Percentiles rank a stretch among this genome's conserved stretches.
phyloP scores from a whole-genome alignment of 2,797 vertebrate species.

The Pangasius djambal region DNA sequence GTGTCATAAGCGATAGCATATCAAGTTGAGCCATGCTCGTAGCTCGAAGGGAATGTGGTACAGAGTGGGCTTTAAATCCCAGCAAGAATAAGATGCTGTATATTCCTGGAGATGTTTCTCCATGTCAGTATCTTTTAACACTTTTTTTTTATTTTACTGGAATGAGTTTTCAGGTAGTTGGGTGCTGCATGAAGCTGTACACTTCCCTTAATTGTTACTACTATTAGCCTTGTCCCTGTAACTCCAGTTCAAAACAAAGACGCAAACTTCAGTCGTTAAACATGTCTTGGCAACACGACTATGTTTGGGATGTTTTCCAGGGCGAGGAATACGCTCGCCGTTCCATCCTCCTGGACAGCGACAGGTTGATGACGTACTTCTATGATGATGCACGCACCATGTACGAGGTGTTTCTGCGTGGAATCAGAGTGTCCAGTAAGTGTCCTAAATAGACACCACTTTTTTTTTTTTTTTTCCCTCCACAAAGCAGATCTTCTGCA shows the following conservation, averaged over 20 bases:
- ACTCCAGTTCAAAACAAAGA: not conserved
- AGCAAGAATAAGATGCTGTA: not conserved
- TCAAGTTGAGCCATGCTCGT: not conserved
- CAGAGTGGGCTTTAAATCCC: not conserved
- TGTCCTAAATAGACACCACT: constrained; percentile 25
- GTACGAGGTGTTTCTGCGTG: constrained; percentile 88
- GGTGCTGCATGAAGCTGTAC: not conserved
- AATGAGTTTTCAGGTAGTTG: not conserved
- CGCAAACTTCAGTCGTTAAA: not conserved
- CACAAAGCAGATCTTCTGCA: not conserved
- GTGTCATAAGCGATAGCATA: not conserved
- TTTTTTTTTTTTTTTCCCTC: not conserved
- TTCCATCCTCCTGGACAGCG: constrained; percentile 73
- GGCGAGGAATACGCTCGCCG: constrained; percentile 79
- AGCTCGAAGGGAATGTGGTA: not conserved
- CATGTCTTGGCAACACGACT: not conserved
- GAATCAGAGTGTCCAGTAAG: constrained; percentile 89
- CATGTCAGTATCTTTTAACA: not conserved
- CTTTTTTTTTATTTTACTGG: not conserved
- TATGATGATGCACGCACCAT: constrained; percentile 85
- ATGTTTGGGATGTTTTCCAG: constrained; percentile 64
- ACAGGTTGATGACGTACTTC: constrained; percentile 73
- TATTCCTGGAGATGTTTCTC: not conserved
- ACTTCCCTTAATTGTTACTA: not conserved
- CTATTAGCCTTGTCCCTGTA: not conserved